Conservation (phyloP, 2,113 vertebrate species). For the Menura novaehollandiae region DNA sequence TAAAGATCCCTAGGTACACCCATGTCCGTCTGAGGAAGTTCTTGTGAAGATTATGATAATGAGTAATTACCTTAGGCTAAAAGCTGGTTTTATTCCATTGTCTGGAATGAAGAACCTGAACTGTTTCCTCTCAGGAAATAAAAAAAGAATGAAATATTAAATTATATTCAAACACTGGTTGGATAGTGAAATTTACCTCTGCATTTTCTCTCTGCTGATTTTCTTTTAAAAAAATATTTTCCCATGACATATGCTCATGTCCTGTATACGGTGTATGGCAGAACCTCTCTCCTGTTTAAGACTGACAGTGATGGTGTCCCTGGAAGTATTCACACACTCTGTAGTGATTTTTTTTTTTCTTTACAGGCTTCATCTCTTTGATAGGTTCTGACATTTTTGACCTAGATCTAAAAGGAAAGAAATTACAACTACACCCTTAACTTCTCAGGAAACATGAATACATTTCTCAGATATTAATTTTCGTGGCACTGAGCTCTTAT, state of each 20-base stretch:
- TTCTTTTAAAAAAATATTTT: not conserved
- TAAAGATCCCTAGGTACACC: constrained; percentile 55
- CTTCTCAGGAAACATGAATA: not conserved
- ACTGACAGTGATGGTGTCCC: not conserved
- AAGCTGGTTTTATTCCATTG: constrained; percentile 31
- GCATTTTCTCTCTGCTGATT: not conserved
- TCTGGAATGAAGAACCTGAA: constrained; percentile 24
- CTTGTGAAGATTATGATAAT: constrained; percentile 58
- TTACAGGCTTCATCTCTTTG: not conserved
- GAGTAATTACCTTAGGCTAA: constrained; percentile 59
- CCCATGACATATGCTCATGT: not conserved
- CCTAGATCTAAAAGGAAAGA: constrained; percentile 7
- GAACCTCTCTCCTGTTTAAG: not conserved
- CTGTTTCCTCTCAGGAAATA: not conserved
- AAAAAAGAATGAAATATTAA: not conserved
- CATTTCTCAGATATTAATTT: constrained; percentile 13
- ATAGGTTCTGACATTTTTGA: not conserved
- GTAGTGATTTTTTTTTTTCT: not conserved
- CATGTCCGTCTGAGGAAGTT: constrained; percentile 51
- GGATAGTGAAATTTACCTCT: not conserved
- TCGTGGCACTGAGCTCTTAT: not conserved
- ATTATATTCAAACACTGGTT: not conserved
- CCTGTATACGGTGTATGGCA: not conserved
- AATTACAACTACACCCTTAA: not conserved
- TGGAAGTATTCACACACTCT: not conserved